Evolutionary conservation across 2,797 vertebrate genomes (phyloP), one percentile per base, ranked within the genome.

Genomic region (Myioborus melanocephalus): DNA sequence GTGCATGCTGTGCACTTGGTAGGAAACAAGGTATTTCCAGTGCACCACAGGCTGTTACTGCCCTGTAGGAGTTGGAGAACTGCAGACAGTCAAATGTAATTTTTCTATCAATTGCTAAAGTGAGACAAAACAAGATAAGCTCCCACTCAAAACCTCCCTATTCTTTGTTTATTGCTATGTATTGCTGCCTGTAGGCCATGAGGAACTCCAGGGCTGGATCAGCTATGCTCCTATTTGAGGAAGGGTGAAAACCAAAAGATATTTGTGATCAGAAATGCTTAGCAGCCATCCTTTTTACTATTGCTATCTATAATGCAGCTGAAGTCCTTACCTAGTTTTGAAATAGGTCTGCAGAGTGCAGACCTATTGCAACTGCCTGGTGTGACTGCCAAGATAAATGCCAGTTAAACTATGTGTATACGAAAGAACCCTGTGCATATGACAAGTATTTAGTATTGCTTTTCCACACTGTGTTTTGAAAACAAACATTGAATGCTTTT

Each of bases 381-480:
- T 56, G 37, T 60, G 46, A 60, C 56, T 60, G 78, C 39, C 68
- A 37, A 92, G 46, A 27, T 39, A 75, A 82, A 59, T 52, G 23
- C 18, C 37, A 26, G 3, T 53, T 81, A 32, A 90, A 43, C 12
- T 78, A 27, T 32, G 1, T 41, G 44, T 49, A 4, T 43, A 82
- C 59, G 28, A 24, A 86, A 72, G 44, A 93, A 32, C 24, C 11
- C 26, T 13, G 14, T 46, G 34, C 32, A 11, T 56, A 39, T 43
- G 39, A 12, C 49, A 93, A 41, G 50, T 72, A 76, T 23, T 72
- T 68, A 34, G 60, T 71, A 60, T 44, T 73, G 11, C 7, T 89
- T 94, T 94, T 91, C 18, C n/a, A 69, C 22, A 14, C 8, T 23
- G n/a, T 65, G 27, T 83, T 94, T 81, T 78, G 66, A 81, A 94